Base-by-base conservation (phyloP, 2,113 vertebrate species). In the Paradoxurus hermaphroditus region DNA sequence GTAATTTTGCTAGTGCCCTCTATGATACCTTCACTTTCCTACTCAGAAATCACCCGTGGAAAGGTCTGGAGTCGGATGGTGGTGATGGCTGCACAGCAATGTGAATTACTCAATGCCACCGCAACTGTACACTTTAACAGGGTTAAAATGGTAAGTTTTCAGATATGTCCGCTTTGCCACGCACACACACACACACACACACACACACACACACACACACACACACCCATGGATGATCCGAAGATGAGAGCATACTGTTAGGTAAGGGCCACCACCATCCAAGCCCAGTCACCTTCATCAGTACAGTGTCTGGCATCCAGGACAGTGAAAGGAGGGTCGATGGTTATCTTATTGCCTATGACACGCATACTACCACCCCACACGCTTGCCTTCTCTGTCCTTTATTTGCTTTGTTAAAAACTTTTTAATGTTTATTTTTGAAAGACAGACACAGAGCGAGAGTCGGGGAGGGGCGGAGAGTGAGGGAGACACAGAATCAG, bases 301-400 rank as follows among this genome's bases (percentile, higher is more conserved):
- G 27, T 2, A 21, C 15, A n/a, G 34, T 3, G 11, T 82, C 46
- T 51, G 46, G 12, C 25, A 29, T 8, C 7, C 41, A 13, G 51
- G 51, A 41, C 1, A 21, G 1, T 27, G 73, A 59, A 59, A 81
- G 90, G 44, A 31, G 70, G 21, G 0, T 2, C 16, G 62, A 21
- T 1, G 15, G 18, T n/a, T 13, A 7, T 68, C 56, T 41, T 11
- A 7, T 5, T 79, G 41, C 11, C 41, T 63, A 2, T 2, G 34
- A n/a, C 9, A 3, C 2, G 0, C 27, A 7, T 2, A 1, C 46
- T 0, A 11, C 23, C 6, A 56, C 15, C 14, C 83, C 36, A 41
- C 25, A 29, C 1, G 4, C 72, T 46, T 39, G 13, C 23, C 51
- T 53, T 36, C 49, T 16, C n/a, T 29, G 18, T 34, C 7, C 36